A percentile compares a stretch with the other conserved stretches of the same genome.
Conservation (phyloP, 2,113 vertebrate species). For the Caracal caracal region DNA sequence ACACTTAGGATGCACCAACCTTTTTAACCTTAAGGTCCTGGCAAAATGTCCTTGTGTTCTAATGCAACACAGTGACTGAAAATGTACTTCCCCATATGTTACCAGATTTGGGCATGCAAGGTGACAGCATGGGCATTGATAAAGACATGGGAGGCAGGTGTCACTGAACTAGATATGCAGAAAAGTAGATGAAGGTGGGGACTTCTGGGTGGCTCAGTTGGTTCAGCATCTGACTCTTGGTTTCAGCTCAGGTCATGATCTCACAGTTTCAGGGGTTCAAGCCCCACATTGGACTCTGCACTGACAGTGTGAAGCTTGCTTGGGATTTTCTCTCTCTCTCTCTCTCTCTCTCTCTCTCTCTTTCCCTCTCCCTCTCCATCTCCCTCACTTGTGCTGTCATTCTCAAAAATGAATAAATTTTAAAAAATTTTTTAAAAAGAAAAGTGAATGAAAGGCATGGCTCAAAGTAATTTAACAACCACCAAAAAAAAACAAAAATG, state of each 20-base stretch:
- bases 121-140: neutral
- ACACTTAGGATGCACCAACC: neutral
- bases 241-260: no score
- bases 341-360: no score
- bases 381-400: no score
- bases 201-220: no score
- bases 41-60: neutral
- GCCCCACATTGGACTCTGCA: no score
- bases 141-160: neutral
- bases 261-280: no score
- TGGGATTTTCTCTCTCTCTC: no score
- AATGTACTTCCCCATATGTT: neutral
- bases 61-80: neutral
- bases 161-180: neutral
- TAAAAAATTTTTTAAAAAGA: no score
- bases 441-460: neutral
- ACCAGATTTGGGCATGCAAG: neutral
- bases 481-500: neutral
- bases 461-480: neutral
- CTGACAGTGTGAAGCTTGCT: no score
- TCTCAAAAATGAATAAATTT: no score
- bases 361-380: no score
- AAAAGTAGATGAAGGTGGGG: neutral
- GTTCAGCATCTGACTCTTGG: no score
- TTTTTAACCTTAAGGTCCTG: neutral